Evolutionary conservation across 2,113 vertebrate species (phyloP).

Genomic region (Gnathonemus longibarbis): DNA sequence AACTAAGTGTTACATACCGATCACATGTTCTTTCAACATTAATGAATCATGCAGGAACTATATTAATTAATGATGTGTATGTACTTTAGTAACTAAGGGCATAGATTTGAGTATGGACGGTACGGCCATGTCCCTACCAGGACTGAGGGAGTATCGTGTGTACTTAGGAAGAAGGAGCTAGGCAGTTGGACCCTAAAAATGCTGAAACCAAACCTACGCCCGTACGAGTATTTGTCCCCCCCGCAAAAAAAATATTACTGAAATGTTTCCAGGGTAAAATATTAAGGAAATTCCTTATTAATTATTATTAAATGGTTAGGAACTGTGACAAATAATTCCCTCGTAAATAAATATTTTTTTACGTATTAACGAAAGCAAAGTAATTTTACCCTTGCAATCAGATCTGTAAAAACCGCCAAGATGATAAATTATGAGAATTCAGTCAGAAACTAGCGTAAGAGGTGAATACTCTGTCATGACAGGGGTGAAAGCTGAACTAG

Average conservation of each 20-base stretch:
- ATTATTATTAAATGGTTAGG: not conserved
- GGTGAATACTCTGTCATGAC: not conserved
- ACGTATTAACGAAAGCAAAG: not conserved
- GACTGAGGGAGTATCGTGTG: not conserved
- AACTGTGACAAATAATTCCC: not conserved
- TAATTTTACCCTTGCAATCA: not conserved
- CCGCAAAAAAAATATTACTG: not conserved
- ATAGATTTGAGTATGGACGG: not conserved
- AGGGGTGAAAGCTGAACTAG: not conserved
- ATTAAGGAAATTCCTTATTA: not conserved
- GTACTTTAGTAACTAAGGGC: not conserved
- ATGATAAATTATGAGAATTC: not conserved
- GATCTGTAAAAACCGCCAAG: not conserved
- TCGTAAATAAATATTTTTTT: not conserved
- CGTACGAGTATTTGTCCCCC: not conserved
- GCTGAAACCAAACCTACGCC: not conserved
- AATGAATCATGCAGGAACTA: not conserved
- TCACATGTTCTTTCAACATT: not conserved
- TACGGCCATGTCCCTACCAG: not conserved
- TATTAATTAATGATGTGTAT: not conserved
- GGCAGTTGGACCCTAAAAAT: not conserved
- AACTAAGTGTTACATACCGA: not conserved
- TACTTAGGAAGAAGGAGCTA: not conserved
- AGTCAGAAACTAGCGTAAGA: not conserved
- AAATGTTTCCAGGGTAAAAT: not conserved